Evolutionary conservation across 2,797 vertebrate species (phyloP), one percentile per base, ranked within the genome.

Genomic region (Psittacula derbiana): DNA sequence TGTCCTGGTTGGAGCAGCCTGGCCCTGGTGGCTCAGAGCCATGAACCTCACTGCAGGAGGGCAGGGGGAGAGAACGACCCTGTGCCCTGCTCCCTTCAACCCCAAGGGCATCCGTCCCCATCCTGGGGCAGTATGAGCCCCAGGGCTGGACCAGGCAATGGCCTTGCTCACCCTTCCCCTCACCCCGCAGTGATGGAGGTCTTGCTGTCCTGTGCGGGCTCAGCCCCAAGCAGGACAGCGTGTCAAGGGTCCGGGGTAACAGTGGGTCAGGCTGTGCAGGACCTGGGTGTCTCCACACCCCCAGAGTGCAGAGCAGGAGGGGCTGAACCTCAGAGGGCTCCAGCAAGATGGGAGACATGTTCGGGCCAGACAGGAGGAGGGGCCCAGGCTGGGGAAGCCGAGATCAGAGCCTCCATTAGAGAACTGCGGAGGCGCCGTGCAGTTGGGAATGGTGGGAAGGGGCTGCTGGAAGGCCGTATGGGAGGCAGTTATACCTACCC

Each of bases 161-260:
- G 28, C 36, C 43, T 43, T 3, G 0, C 33, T 79, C 10, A 0
- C 28, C n/a, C 43, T 16, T 58, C 16, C 43, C 40, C 50, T 89
- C 1, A 0, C 19, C 60, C n/a, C 0, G 0, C 67, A 66, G 40
- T 4, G 4, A 31, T 4, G 36, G 28, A 65, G 18, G 43, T 71
- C 43, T 72, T 24, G 62, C 24, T 80, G 67, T 36, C 28, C 46
- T 33, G 21, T 2, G 2, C 0, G 0, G 50, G 38, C 50, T 84
- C 55, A 23, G 3, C 13, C 47, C 80, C 31, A 61, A 1, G 31
- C 28, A 7, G 50, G 53, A 47, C 52, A 28, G 64, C 3, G 0
- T 30, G 47, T 16, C 0, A 2, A 65, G 31, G 41, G 6, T 5
- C 17, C 0, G 1, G 12, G 28, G 28, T n/a, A 60, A 67, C 1